Base-by-base conservation (phyloP, 2,797 vertebrate genomes). In the Psittacula echo region DNA sequence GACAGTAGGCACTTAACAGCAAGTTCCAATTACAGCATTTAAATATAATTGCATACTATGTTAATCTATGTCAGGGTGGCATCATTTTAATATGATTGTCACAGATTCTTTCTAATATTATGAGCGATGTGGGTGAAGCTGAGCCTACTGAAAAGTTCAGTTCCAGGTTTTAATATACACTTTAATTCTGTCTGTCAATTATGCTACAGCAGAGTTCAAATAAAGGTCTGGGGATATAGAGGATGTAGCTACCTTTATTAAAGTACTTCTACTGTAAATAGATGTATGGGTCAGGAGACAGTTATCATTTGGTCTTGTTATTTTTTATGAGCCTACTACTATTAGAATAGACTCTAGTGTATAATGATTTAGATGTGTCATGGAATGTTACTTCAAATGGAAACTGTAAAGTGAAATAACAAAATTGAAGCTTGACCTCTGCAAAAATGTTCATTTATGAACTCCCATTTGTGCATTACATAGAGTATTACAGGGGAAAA, bases 1-100 rank as follows among this genome's bases (percentile, higher is more conserved):
- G 96, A 97, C 96, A 98, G 97, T 95, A 98, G 96, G 97, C 97
- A 98, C 96, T 98, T 97, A 98, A 98, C 97, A 97, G 96, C 97
- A 95, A 98, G 98, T 98, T 98, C 96, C 97, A 98, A 98, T 98
- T 98, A 98, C 96, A 96, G 94, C 92, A 95, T 98, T 98, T 98
- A 98, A 98, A 97, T 97, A 97, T 98, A 98, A 98, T 98, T 98
- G 97, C 97, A 96, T 96, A 97, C 92, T 97, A 95, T 94, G 97
- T 97, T 98, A 97, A 98, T 98, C 96, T 97, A 87, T 97, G 96
- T 97, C 97, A 98, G 95, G 94, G 94, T 97, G 75, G 97, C 96
- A 97, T 97, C 96, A 72, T 97, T 98, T 95, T 97, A 97, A 98
- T 97, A 97, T 96, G 94, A 98, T 97, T 96, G 90, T 87, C 83